Conservation (phyloP, 2,113 vertebrate genomes). For the Ptilorrhoa leucosticta region DNA sequence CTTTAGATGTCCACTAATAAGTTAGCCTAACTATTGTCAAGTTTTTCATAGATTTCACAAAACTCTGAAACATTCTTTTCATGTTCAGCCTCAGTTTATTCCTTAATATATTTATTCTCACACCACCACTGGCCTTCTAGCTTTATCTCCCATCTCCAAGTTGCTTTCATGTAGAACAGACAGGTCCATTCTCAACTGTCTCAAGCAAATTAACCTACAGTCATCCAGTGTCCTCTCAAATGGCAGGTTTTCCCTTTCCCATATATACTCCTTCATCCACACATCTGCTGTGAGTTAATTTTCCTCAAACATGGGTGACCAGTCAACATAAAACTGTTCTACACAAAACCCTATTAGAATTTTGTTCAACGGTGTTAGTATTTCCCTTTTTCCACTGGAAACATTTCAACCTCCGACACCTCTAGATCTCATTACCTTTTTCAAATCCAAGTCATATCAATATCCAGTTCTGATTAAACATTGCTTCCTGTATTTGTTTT, state of each 20-base stretch:
- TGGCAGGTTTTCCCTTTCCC: neutral
- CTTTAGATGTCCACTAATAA: neutral
- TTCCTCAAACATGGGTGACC: neutral
- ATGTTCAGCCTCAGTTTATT: neutral
- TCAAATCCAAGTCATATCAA: neutral
- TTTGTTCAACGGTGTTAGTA: neutral
- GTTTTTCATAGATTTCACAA: neutral
- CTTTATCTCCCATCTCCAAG: neutral
- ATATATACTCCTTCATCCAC: neutral
- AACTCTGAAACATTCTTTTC: neutral
- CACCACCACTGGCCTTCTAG: neutral
- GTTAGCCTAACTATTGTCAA: neutral
- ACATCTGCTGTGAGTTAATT: neutral
- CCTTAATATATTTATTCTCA: neutral
- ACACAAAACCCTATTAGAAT: neutral
- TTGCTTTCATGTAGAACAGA: neutral
- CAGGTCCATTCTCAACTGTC: neutral
- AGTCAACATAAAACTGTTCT: neutral
- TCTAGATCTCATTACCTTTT: neutral
- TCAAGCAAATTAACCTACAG: neutral
- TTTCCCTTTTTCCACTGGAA: neutral
- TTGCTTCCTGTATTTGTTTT: neutral
- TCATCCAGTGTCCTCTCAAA: neutral
- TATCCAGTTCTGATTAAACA: too few species aligned
- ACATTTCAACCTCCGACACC: neutral